Evolutionary conservation across 2,113 vertebrate species (phyloP).

Genomic region (Acrocephalus kingi): DNA sequence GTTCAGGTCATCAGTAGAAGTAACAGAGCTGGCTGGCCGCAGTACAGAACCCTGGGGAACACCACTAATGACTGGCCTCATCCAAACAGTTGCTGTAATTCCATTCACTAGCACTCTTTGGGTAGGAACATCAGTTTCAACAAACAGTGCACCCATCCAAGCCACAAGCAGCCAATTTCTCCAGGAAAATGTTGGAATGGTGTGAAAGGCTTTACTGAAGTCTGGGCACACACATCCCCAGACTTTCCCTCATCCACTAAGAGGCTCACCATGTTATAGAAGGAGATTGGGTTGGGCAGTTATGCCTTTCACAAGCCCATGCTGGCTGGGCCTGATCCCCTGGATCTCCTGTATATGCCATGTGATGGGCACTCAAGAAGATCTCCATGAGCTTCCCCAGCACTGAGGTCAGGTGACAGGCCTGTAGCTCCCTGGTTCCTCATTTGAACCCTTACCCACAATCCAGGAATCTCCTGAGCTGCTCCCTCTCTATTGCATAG

Average conservation of each 20-base stretch:
- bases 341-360: fast-evolving
- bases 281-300: neutral
- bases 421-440: neutral
- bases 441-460: fast-evolving
- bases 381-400: neutral
- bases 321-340: neutral
- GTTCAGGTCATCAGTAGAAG: neutral
- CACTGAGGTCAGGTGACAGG: neutral
- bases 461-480: neutral
- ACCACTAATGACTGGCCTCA: neutral
- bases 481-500: neutral
- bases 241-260: neutral
- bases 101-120: neutral
- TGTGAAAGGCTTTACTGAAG: neutral
- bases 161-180: neutral
- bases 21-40: too few species aligned
- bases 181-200: neutral
- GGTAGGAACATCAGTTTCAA: neutral
- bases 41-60: neutral
- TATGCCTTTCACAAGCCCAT: neutral
- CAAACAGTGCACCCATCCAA: neutral
- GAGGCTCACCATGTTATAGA: neutral
- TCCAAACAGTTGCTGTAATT: neutral
- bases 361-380: neutral
- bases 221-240: neutral